Evolutionary conservation across 2,113 vertebrate genomes (phyloP).

Genomic region (Campylorhamphus procurvoides): DNA sequence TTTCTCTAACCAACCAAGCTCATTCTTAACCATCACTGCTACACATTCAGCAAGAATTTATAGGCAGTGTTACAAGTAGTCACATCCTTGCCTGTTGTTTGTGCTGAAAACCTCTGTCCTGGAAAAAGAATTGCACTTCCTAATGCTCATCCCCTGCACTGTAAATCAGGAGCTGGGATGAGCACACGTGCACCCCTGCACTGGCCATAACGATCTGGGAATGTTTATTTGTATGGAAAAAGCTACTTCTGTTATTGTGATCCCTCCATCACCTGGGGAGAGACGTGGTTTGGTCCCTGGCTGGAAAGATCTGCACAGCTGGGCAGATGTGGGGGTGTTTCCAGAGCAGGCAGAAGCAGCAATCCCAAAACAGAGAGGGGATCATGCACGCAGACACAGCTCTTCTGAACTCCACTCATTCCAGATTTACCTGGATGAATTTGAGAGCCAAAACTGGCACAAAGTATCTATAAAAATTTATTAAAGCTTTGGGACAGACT

Average conservation of each 20-base stretch:
- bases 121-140: not conserved
- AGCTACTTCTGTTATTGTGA: not conserved
- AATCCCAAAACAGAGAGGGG: not conserved
- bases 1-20: not conserved
- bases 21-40: not conserved
- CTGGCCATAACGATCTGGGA: not conserved
- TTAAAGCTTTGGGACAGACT: constrained; percentile 21
- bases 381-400: not conserved
- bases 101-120: not conserved
- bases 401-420: not conserved
- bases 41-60: constrained; percentile 14
- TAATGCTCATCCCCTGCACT: not conserved
- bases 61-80: not conserved
- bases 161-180: not conserved
- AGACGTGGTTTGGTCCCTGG: not conserved
- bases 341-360: not conserved
- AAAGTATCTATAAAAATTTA: not conserved
- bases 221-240: not conserved
- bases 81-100: not conserved
- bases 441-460: not conserved
- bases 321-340: not conserved
- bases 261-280: not conserved
- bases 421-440: not conserved
- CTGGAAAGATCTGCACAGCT: not conserved
- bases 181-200: not conserved